Conservation (phyloP, 2,113 vertebrate genomes). For the Gallinago undulata region DNA sequence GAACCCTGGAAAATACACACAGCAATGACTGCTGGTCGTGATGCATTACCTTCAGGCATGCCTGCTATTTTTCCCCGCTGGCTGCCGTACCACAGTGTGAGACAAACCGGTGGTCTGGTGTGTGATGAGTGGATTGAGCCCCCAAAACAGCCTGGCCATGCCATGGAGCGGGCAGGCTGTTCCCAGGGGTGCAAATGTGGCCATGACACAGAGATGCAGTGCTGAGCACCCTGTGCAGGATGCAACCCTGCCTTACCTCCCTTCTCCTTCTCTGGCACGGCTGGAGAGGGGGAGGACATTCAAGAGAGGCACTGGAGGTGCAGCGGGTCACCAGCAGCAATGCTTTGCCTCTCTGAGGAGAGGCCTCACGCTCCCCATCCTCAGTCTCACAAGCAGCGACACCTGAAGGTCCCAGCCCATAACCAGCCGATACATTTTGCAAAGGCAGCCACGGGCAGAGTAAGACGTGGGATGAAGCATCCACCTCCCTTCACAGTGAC, state of each 20-base stretch:
- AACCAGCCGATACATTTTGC: neutral
- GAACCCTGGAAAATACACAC: neutral
- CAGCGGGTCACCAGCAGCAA: neutral
- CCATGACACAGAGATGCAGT: fast-evolving
- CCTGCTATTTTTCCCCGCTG: neutral
- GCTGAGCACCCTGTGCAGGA: neutral
- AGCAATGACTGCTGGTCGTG: neutral
- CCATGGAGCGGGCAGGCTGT: neutral
- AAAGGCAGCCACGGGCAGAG: neutral
- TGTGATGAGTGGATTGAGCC: neutral
- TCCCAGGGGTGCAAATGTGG: neutral
- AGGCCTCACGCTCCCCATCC: neutral
- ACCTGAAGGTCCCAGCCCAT: neutral
- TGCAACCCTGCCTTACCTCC: neutral
- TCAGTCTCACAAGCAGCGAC: neutral
- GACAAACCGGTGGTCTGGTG: fast-evolving
- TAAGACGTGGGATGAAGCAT: neutral
- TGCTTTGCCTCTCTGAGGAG: neutral
- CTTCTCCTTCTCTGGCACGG: fast-evolving
- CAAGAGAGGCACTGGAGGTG: neutral
- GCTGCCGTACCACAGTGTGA: neutral
- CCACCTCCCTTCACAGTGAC: fast-evolving
- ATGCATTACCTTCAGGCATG: neutral
- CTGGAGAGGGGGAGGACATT: neutral
- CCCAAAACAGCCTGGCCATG: fast-evolving